Conservation (phyloP, 2,797 vertebrate species). For the Rhadinocentrus ornatus region DNA sequence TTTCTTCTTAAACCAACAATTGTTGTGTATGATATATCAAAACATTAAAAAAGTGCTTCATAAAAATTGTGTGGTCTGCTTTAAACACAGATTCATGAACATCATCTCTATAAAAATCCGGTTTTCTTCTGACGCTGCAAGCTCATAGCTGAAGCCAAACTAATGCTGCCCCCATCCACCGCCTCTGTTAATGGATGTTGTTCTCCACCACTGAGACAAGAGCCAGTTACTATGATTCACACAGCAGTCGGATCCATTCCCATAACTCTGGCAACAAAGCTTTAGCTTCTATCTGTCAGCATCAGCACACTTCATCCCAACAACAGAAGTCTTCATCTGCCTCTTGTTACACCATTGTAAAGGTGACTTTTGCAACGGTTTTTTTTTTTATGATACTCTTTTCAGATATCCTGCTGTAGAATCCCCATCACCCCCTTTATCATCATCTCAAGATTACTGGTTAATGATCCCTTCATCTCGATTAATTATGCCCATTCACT, state of each 20-base stretch:
- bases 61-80: neutral
- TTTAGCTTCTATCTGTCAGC: slow-evolving; percentile 56
- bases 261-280: slow-evolving; percentile 42
- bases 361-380: too few relatives aligned
- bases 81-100: slow-evolving; percentile 2
- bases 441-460: too few relatives aligned
- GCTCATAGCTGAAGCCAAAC: slow-evolving; percentile 34
- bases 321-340: slow-evolving; percentile 21
- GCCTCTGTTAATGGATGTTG: slow-evolving; percentile 61
- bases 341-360: neutral
- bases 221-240: slow-evolving; percentile 68
- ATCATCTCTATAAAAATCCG: slow-evolving; percentile 36
- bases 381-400: too few relatives aligned
- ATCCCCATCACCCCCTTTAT: too few relatives aligned
- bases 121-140: slow-evolving; percentile 16
- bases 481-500: too few relatives aligned
- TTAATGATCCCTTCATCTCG: too few relatives aligned
- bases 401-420: too few relatives aligned
- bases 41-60: too few relatives aligned
- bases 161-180: slow-evolving; percentile 22
- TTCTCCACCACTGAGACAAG: slow-evolving; percentile 54
- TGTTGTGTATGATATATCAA: too few relatives aligned
- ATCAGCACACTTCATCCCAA: slow-evolving; percentile 28
- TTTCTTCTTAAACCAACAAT: too few relatives aligned
- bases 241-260: slow-evolving; percentile 22